Evolutionary conservation across 2,113 vertebrate genomes (phyloP), one percentile per base, ranked within the genome.

Genomic region (Uria aalge): DNA sequence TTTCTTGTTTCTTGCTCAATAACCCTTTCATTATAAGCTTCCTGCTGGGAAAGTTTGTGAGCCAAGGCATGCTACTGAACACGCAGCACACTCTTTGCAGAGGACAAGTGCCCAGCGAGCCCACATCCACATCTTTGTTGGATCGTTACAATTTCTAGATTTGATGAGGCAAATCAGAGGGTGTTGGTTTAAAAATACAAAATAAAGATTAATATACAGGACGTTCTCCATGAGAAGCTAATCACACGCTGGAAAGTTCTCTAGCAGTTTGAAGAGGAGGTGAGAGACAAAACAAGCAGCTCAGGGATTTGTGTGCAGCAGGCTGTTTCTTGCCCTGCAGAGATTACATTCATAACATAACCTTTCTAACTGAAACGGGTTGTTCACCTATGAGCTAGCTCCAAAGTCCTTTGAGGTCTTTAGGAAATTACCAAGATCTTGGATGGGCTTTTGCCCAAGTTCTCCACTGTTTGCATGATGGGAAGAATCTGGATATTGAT

Each of bases 1-100:
- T 86, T 68, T 81, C 88, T 91, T 91, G 64, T 74, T 92, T 93
- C 96, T 97, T 97, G 83, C 94, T 95, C 96, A 97, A 97, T 80
- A 95, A 94, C 87, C 90, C 78, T 88, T 95, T 96, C 94, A 95
- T 97, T 84, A 63, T 85, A 36, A 89, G 80, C 90, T 97, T 97
- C 96, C 96, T 93, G 90, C 96, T 90, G 94, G 87, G 91, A 95
- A 69, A 32, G 71, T 32, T 26, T 57, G 77, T 45, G 94, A 94
- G 94, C 92, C 94, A 95, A 89, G 60, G 60, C 48, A 52, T 74
- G 85, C 95, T 96, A 97, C 95, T 15, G 89, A 85, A 59, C 78
- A 45, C 17, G 1, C 93, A 88, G 76, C 88, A 15, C 34, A 5
- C n/a, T 14, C 50, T 38, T 81, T 76, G 83, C 55, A 8, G 87